These are phyloP conservation scores for Chaetogeoica ovagalla DNA, from an alignment of 2,888 invertebrate species.

Conservation along the genomic window DNA sequence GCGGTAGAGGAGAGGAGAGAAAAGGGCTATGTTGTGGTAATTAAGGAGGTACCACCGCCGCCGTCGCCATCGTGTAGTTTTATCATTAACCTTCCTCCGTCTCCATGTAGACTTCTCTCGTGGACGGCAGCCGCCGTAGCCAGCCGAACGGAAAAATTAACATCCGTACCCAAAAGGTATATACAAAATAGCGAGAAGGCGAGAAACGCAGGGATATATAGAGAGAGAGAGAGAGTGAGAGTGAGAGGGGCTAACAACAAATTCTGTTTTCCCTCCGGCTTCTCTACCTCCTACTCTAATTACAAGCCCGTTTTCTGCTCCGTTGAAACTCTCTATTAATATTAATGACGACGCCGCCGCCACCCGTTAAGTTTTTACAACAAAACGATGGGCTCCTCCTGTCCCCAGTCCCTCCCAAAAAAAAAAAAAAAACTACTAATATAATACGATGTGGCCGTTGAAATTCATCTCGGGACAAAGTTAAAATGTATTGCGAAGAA, in stretches of 20 bases:
- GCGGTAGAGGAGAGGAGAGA: conserved; percentile 19
- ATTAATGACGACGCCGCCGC: conserved; percentile 53
- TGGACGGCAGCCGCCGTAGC: not conserved
- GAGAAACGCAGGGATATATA: conserved; percentile 1
- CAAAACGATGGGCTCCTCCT: conserved; percentile 38
- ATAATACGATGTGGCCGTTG: not conserved
- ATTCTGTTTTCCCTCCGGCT: conserved; percentile 25
- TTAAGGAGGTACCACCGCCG: conserved; percentile 41
- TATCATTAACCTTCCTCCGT: conserved; percentile 45
- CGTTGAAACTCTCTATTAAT: conserved; percentile 55
- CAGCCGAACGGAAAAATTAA: conserved; percentile 49
- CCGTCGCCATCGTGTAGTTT: conserved; percentile 34
- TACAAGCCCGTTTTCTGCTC: conserved; percentile 55
- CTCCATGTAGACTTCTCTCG: conserved; percentile 7
- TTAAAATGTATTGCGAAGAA: not conserved
- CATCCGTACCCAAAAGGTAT: conserved; percentile 25
- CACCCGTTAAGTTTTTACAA: conserved; percentile 22
- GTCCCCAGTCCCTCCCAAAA: conserved; percentile 14
- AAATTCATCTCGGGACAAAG: conserved; percentile 7
- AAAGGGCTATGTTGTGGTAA: conserved; percentile 33
- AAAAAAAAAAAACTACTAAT: conserved; percentile 31
- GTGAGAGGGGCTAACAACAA: not conserved
- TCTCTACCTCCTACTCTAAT: conserved; percentile 37
- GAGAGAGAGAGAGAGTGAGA: conserved; percentile 18
- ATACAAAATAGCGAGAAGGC: conserved; percentile 10